These are phyloP conservation scores for Salticus scenicus DNA, from an alignment of 2,888 invertebrate genomes.

Conservation along the genomic window DNA sequence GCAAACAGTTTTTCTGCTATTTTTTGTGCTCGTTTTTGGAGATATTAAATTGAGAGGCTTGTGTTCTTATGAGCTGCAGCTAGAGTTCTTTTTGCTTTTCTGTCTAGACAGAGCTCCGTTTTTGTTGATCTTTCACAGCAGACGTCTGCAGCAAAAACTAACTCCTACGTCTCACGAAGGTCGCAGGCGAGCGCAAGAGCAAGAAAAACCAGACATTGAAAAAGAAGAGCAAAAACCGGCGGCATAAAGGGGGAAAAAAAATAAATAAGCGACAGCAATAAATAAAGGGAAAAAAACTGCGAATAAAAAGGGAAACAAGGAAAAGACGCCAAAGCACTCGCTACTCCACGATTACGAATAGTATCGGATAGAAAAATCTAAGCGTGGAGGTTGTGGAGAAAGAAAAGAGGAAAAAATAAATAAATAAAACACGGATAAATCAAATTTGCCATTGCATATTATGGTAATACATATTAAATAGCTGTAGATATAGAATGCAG, in stretches of 20 bases:
- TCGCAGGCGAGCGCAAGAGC: conserved; percentile 29
- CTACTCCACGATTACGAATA: neutral
- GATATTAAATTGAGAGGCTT: conserved; percentile 36
- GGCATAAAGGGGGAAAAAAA: conserved; percentile 13
- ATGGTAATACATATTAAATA: neutral
- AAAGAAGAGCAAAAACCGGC: conserved; percentile 22
- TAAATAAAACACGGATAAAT: neutral
- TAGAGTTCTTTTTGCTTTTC: conserved; percentile 51
- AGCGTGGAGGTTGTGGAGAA: neutral
- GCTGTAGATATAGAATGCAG: neutral
- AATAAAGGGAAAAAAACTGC: neutral
- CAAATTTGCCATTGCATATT: neutral
- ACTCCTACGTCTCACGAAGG: conserved; percentile 43
- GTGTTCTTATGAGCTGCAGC: conserved; percentile 39
- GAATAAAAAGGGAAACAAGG: conserved; percentile 1
- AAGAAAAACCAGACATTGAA: conserved; percentile 67
- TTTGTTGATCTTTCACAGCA: conserved; percentile 46
- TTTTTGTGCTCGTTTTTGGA: conserved; percentile 24
- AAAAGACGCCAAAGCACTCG: conserved; percentile 1
- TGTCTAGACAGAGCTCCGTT: conserved; percentile 53
- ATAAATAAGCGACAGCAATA: neutral
- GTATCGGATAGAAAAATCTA: neutral
- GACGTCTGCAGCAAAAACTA: conserved; percentile 57
- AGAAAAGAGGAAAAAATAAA: too few species aligned
- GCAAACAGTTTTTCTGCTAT: conserved; percentile 8